Evolutionary conservation across 2,797 vertebrate species (phyloP), one percentile per base, ranked within the genome.

Genomic region (Pachyuromys duprasi): DNA sequence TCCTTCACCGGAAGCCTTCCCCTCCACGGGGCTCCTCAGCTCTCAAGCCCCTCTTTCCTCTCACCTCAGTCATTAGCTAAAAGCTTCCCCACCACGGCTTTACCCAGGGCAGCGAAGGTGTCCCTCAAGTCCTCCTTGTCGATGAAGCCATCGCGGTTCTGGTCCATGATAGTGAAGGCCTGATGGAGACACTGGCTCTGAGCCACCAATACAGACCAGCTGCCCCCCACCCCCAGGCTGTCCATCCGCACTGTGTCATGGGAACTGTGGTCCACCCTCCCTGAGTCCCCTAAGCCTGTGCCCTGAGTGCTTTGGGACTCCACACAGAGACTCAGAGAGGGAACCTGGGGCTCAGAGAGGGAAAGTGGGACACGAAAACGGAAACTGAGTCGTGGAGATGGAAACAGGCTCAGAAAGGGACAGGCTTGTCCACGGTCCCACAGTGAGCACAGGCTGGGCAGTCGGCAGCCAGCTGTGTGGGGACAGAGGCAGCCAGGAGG

Each of bases 131-230:
- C 99, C 57, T 99, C 98, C 97, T 99, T 99, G 98, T 99, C 99
- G n/a, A 99, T 99, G 97, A 99, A 99, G 96, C 99, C 99, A 0
- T 99, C 99, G 93, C 99, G 98, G 98, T 99, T 99, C 98, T 99
- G 99, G 97, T 99, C 99, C 99, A 99, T 99, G 98, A 99, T 99
- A 97, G 99, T 99, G 93, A 99, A 99, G 93, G 99, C 99, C 99
- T 99, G 92, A 96, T 91, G 96, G 96, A 98, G 90, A 96, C 76
- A 70, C 0, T 1, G 55, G 20, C 3, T 2, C 60, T 81, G 62
- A 96, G 45, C 76, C 4, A 12, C 57, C 1, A 0, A 2, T 53
- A 28, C 22, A 31, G 7, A 63, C 15, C 5, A 2, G 55, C 20
- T 12, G 20, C 17, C 62, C 33, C 2, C 12, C 20, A 28, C 3